Conservation (phyloP, 2,797 vertebrate genomes). For the Enteromius thamalakanensis region DNA sequence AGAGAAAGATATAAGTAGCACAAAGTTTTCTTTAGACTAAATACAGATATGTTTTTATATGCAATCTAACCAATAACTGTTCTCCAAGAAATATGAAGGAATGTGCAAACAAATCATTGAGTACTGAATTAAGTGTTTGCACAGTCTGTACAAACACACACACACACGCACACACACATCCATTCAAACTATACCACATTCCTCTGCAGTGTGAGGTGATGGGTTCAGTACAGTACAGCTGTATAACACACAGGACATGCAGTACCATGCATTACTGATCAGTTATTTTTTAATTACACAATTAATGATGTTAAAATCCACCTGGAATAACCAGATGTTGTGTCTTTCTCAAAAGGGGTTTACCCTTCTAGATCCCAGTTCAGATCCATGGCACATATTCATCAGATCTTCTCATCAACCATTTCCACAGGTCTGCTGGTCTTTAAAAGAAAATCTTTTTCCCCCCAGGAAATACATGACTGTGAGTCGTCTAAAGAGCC, state of each 20-base stretch:
- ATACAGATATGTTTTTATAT: constrained; percentile 67
- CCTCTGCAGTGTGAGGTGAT: constrained; percentile 38
- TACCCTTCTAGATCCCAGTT: neutral
- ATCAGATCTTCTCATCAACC: constrained; percentile 11
- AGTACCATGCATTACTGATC: neutral
- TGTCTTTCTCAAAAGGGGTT: constrained; percentile 1
- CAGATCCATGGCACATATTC: neutral
- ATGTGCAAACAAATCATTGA: constrained; percentile 36
- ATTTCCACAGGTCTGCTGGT: constrained; percentile 13
- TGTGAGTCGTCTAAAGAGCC: constrained; percentile 25
- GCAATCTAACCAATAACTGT: constrained; percentile 50
- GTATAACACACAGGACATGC: neutral
- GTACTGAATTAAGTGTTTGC: constrained; percentile 33
- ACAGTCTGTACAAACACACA: constrained; percentile 26
- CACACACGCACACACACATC: constrained; percentile 26
- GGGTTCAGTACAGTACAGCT: neutral
- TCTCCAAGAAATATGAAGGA: constrained; percentile 58
- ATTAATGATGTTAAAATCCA: neutral
- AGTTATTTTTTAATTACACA: neutral
- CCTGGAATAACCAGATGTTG: neutral
- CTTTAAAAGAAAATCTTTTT: constrained; percentile 44
- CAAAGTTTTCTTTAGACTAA: constrained; percentile 7
- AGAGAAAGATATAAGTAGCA: constrained; percentile 8
- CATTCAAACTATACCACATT: constrained; percentile 39
- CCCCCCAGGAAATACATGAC: neutral